A percentile compares a stretch with the other conserved stretches of the same genome.
Evolutionary conservation across 2,113 vertebrate genomes (phyloP).

Genomic region (Castor canadensis): DNA sequence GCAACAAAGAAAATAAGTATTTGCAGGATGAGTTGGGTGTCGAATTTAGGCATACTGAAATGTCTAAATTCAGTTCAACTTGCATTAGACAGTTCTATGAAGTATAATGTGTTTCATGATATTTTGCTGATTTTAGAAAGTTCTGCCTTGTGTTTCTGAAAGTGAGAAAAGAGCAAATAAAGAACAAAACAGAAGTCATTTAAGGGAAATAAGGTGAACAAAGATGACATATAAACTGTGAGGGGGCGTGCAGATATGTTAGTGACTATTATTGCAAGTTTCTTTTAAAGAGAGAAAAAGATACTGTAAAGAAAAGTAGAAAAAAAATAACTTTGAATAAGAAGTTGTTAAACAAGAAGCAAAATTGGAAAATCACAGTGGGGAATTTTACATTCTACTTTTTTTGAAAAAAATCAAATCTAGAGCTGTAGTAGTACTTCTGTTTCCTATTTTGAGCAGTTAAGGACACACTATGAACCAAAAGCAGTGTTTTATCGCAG

Average conservation of each 20-base stretch:
- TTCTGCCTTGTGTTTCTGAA: slow-evolving; percentile 25
- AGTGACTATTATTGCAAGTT: not conserved
- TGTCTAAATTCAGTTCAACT: not conserved
- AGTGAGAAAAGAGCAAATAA: not conserved
- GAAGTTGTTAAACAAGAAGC: not conserved
- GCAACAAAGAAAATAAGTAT: not conserved
- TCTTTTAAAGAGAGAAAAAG: not conserved
- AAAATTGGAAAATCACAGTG: not conserved
- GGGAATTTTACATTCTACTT: not conserved
- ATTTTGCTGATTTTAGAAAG: slow-evolving; percentile 35
- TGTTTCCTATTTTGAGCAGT: not conserved
- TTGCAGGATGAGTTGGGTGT: not conserved
- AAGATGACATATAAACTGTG: not conserved
- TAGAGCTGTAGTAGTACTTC: not conserved
- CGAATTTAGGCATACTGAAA: not conserved
- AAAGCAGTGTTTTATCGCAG: not conserved
- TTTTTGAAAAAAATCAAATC: not conserved
- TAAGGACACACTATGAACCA: not conserved
- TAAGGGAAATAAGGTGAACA: not conserved
- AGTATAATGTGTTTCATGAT: not conserved
- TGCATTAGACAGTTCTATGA: not conserved
- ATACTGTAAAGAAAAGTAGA: not conserved
- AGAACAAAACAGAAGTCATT: not conserved
- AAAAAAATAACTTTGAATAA: not conserved
- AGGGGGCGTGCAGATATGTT: not conserved